Base-by-base conservation (phyloP, 2,113 vertebrate species). In the Nibea coibor region DNA sequence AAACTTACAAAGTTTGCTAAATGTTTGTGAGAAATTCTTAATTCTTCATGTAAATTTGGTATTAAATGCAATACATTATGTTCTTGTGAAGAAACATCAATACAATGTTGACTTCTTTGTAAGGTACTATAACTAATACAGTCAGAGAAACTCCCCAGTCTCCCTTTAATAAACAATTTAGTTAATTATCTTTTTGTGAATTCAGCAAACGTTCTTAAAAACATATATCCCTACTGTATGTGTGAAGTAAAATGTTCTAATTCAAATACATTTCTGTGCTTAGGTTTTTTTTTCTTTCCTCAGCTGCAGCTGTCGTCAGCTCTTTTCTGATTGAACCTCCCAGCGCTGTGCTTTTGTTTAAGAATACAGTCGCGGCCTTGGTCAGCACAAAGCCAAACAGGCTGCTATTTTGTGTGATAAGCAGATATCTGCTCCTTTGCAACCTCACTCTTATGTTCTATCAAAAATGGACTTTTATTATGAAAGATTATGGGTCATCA, bases 321-420 rank as follows among this genome's bases (percentile, higher is more conserved):
- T 4, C 26, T 17, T 14, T 50, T n/a, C 62, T 53, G 61, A 80
- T 39, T 19, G 24, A 26, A 19, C 19, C 64, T 28, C 16, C 8
- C 45, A 11, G 11, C 16, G 1, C 3, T 19, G 24, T 20, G 57
- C 28, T 80, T 35, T 57, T 68, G 72, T 77, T 66, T 22, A 39
- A 56, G 48, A 65, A 69, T 62, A 69, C 35, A 7, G 20, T 42
- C 2, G 39, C 11, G 67, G 51, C 76, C 82, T 78, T 75, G 39
- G 35, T 65, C 28, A 24, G 47, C 50, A 24, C 59, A 59, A 68
- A 84, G 75, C 75, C 65, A 82, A 66, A 85, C 69, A 83, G 28
- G 17, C 57, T 47, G 65, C 26, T 68, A 2, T n/a, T n/a, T 11
- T 43, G 50, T 31, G n/a, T 14, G 72, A 64, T 64, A 77, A 63